Base-by-base conservation (phyloP, 2,888 invertebrate species). In the Orchesella flavescens region DNA sequence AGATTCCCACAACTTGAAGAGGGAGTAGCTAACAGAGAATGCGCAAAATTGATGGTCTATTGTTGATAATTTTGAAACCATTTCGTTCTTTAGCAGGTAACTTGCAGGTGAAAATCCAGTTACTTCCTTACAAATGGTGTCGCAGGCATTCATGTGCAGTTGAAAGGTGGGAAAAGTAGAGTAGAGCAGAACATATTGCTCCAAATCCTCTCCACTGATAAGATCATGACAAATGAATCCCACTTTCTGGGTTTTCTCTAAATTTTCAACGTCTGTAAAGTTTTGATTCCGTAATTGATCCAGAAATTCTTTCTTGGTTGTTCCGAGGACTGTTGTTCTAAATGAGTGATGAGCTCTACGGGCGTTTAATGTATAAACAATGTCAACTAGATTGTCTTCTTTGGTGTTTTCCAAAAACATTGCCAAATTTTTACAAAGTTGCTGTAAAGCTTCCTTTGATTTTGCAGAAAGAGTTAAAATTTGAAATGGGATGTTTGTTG, bases 221-320 rank as follows among this genome's bases (percentile, higher is more conserved):
- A 13, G 15, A 0, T 68, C 77, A 12, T 68, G 77, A 21, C 68
- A 77, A 0, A 68, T 61, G 7, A 77, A 77, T 4, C 77, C 68
- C 13, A 77, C 46, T n/a, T 12, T n/a, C 49, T 7, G 3, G 2
- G 5, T 12, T 49, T 49, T 49, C n/a, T 12, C 49, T 12, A 10
- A 49, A 2, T n/a, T 3, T 10, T 3, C 12, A 49, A 49, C 49
- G 10, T 49, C 10, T 7, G 49, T 10, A 15, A n/a, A 49, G 7
- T 34, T 34, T 34, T 34, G 34, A 34, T 34, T 34, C 7, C 7
- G 2, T 49, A 49, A 15, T 49, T 49, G 49, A 15, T 7, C 5
- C 12, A 49, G 3, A 1, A 49, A 7, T 49, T 49, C 49, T 3
- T 3, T 12, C n/a, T 49, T 49, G n/a, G 3, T 49, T 49, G 49